These are phyloP conservation scores for Phycodurus eques DNA, from an alignment of 2,113 vertebrate species.

Conservation along the genomic window DNA sequence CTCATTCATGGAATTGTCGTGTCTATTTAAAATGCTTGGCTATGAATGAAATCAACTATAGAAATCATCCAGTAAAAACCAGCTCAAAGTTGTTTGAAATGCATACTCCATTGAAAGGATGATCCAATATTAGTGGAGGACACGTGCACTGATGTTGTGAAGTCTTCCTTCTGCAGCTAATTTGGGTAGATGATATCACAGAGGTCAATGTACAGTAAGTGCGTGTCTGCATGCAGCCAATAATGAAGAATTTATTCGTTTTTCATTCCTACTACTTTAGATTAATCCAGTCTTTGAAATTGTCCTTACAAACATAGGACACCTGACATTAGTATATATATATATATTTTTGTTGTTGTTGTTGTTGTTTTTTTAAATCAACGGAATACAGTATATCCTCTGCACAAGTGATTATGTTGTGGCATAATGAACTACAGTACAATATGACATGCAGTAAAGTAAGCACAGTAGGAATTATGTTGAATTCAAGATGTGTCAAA, in stretches of 20 bases:
- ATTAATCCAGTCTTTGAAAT: not conserved
- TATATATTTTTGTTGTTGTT: too few species aligned
- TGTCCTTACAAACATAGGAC: not conserved
- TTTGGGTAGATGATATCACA: constrained; percentile 61
- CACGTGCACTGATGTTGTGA: constrained; percentile 49
- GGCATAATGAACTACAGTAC: not conserved
- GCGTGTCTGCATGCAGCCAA: constrained; percentile 4
- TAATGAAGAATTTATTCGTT: constrained; percentile 3
- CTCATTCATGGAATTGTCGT: not conserved
- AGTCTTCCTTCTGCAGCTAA: constrained; percentile 58
- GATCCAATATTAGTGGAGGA: constrained; percentile 33
- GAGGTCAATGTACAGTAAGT: constrained; percentile 9
- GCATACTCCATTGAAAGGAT: constrained; percentile 50
- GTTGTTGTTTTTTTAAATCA: too few species aligned
- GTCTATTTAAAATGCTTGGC: constrained; percentile 10
- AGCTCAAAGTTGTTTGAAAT: constrained; percentile 66
- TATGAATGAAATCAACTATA: constrained; percentile 31
- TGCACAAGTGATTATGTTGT: not conserved
- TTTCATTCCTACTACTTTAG: not conserved
- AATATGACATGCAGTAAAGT: not conserved
- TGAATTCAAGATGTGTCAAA: not conserved
- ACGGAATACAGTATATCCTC: too few species aligned
- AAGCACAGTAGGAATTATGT: not conserved
- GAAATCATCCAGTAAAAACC: constrained; percentile 52
- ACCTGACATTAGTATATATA: too few species aligned